Percentiles rank a stretch among this genome's conserved stretches.
Conservation (phyloP, 2,888 invertebrate species). For the Megalurothrips usitatus region DNA sequence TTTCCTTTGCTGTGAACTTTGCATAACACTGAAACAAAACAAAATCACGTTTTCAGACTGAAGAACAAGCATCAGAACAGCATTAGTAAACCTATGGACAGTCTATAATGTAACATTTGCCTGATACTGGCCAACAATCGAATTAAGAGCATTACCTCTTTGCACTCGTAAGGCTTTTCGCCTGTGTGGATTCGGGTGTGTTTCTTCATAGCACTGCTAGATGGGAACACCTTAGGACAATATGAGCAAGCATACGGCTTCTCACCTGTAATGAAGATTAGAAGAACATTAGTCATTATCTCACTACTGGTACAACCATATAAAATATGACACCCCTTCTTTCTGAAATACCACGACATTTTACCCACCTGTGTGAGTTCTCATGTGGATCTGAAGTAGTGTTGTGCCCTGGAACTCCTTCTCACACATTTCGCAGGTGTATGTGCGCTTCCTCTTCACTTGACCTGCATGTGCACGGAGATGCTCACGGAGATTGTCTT, state of each 20-base stretch:
- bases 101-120: conserved; percentile 68
- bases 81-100: no score
- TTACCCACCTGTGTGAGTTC: conserved; percentile 58
- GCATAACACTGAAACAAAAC: conserved; percentile 60
- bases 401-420: conserved; percentile 62
- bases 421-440: conserved; percentile 59
- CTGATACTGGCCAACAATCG: conserved; percentile 56
- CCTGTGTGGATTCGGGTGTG: conserved; percentile 59
- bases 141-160: conserved; percentile 50
- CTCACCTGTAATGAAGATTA: conserved; percentile 44
- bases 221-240: conserved; percentile 68
- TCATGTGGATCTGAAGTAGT: conserved; percentile 58
- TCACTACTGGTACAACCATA: neutral
- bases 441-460: conserved; percentile 54
- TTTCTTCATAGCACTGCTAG: conserved; percentile 70
- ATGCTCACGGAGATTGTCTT: conserved; percentile 69
- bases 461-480: conserved; percentile 61
- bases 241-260: conserved; percentile 66
- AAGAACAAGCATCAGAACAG: neutral
- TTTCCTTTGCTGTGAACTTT: conserved; percentile 76
- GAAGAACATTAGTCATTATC: neutral
- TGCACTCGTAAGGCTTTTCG: conserved; percentile 62
- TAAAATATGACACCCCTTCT: no score
- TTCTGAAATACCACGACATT: no score
- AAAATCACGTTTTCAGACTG: neutral